Conservation (phyloP, 1,140 invertebrate genomes). For the Lepeophtheirus salmonis region DNA sequence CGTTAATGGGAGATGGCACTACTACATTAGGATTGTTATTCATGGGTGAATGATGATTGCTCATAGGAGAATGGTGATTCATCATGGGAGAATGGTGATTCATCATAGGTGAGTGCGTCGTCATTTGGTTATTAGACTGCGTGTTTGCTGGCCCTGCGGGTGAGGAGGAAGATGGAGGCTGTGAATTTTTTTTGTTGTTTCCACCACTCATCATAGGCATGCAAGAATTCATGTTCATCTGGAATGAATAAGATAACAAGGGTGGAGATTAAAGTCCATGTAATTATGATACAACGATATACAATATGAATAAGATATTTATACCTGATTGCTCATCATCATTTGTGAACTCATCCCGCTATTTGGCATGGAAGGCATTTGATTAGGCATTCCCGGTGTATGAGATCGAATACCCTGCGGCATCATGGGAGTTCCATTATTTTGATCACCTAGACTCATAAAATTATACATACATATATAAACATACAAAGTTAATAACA, state of each 20-base stretch:
- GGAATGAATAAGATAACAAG: neutral
- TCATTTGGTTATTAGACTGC: neutral
- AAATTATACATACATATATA: too few species aligned
- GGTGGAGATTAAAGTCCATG: neutral
- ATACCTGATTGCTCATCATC: neutral
- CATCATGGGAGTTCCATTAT: slow-evolving; percentile 15
- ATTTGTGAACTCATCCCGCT: neutral
- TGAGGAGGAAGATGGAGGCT: neutral
- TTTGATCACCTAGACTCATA: neutral
- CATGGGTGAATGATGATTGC: slow-evolving; percentile 3
- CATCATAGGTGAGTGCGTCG: slow-evolving; percentile 1
- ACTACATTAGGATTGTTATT: neutral
- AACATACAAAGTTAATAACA: too few species aligned
- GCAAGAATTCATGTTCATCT: neutral
- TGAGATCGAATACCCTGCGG: slow-evolving; percentile 15
- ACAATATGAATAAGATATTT: too few species aligned
- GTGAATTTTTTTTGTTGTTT: neutral
- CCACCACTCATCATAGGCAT: neutral
- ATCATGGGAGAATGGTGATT: slow-evolving; percentile 13
- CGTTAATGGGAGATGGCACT: neutral
- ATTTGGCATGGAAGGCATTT: neutral
- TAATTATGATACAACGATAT: neutral
- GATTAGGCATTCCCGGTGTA: slow-evolving; percentile 1
- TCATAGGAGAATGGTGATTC: neutral
- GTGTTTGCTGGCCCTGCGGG: neutral